A percentile compares a stretch with the other conserved stretches of the same genome.
These are phyloP conservation scores for Diplolepis rosae DNA, from an alignment of 2,888 invertebrate species.

Conservation along the genomic window DNA sequence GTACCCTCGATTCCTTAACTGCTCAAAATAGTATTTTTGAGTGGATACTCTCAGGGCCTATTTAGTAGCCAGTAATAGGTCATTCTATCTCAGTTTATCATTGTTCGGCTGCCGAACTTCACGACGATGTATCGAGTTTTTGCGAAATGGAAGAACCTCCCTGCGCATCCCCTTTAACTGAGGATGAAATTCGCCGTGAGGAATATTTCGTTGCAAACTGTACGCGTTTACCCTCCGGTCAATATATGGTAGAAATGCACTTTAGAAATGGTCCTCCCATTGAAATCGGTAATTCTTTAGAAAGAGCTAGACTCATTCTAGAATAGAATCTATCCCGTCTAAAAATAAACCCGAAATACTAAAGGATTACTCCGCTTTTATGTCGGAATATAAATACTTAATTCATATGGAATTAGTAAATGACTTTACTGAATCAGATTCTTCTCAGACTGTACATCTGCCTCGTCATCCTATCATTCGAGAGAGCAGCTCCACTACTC, in stretches of 20 bases:
- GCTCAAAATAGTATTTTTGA: slow-evolving; percentile 23
- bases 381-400: slow-evolving; percentile 44
- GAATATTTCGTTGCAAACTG: slow-evolving; percentile 29
- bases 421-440: neutral
- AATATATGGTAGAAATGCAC: slow-evolving; percentile 23
- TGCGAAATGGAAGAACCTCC: neutral
- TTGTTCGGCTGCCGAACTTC: no score
- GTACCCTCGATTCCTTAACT: neutral
- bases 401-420: slow-evolving; percentile 40
- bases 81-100: no score
- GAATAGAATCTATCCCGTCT: slow-evolving; percentile 31
- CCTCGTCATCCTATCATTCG: slow-evolving; percentile 32
- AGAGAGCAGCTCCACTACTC: slow-evolving; percentile 26
- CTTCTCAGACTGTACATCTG: slow-evolving; percentile 8
- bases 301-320: neutral
- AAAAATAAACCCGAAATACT: slow-evolving; percentile 44
- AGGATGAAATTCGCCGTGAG: slow-evolving; percentile 29
- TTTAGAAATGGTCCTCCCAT: slow-evolving; percentile 17
- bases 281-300: slow-evolving; percentile 1
- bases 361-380: slow-evolving; percentile 45
- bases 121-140: neutral
- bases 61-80: no score
- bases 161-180: neutral
- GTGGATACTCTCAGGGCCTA: neutral
- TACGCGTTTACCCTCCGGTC: neutral